Base-by-base conservation (phyloP, 37 sponge, comb jelly and placozoan genomes). In the Halichondria panicea region DNA sequence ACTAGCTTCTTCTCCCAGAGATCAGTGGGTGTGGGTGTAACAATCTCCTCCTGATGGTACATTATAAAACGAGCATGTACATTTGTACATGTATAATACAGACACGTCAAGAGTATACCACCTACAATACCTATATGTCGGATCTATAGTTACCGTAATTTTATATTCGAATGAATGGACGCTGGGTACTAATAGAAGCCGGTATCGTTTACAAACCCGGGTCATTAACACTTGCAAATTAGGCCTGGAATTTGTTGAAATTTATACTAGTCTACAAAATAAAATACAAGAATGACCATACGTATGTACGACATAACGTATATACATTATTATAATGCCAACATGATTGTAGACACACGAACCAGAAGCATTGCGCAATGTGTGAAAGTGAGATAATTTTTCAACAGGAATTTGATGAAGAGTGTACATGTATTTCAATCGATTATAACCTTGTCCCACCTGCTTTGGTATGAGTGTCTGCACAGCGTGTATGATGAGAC, bases 401-500 rank as follows among this genome's bases (percentile, higher is more conserved):
- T 15, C 52, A 15, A 48, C 52, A 15, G 52, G 11, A 11, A 11
- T 11, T 15, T 48, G 15, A 48, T 48, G 52, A 48, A 15, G 15
- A 18, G 52, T 18, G 52, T 11, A 21, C 4, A 21, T 63, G 7
- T 33, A 63, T 4, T 5, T 21, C 32, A 32, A 63, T 4, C 35
- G 32, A 21, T 3, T 13, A 34, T 7, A 33, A n/a, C n/a, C 31
- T 34, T 34, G 35, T 36, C 21, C 39, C n/a, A 89, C 90, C 73
- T 84, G 69, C 45, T 77, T 34, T 9, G 82, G 82, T 4, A 85
- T 54, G 19, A 90, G 65, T 25, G 72, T 80, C 42, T 75, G 70
- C 27, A 81, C 66, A 13, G 83, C 84, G 33, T 79, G 81, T 19
- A 77, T 81, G 55, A 90, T 85, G 66, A 90, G 81, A 28, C 81